Base-by-base conservation (phyloP, 2,113 vertebrate genomes). In the Cyprinodon tularosa region DNA sequence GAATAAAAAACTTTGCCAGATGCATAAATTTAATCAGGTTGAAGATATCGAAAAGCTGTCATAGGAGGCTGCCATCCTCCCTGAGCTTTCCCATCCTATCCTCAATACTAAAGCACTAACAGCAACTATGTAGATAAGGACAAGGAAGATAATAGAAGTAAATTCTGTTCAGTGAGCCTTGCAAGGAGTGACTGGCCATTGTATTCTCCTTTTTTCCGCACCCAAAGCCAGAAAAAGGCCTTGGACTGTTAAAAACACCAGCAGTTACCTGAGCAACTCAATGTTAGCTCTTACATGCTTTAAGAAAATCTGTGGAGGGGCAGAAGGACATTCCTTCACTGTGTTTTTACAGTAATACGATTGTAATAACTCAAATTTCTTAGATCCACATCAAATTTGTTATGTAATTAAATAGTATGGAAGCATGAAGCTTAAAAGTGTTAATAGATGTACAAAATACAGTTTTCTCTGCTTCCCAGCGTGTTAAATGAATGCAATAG, bases 71-170 rank as follows among this genome's bases (percentile, higher is more conserved):
- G 37, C 72, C 65, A 17, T 69, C 71, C 57, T 80, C 59, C 57
- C 50, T 69, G 63, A 80, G 77, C 79, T 47, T 77, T 62, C 68
- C 67, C 75, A 71, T 62, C 57, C 47, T 61, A 45, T 47, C 40
- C 63, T 66, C 81, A 74, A 71, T 76, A 62, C 73, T 38, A 40
- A 77, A 80, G 70, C 71, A 73, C 68, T 12, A 63, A 66, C 71
- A 81, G 84, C 81, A 78, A 78, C 85, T 85, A 86, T 84, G 81
- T 64, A 78, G 81, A 86, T 84, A 72, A 77, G 67, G 66, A 72
- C 64, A 17, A 39, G 69, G 42, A 65, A 84, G 66, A 82, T 74
- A 85, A 85, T 62, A 80, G 65, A 79, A 68, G 77, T 66, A 72
- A 85, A 62, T 73, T 72, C 70, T 73, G 72, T 68, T 37, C 63